Evolutionary conservation across 2,797 vertebrate species (phyloP).

Genomic region (Vireo griseus): DNA sequence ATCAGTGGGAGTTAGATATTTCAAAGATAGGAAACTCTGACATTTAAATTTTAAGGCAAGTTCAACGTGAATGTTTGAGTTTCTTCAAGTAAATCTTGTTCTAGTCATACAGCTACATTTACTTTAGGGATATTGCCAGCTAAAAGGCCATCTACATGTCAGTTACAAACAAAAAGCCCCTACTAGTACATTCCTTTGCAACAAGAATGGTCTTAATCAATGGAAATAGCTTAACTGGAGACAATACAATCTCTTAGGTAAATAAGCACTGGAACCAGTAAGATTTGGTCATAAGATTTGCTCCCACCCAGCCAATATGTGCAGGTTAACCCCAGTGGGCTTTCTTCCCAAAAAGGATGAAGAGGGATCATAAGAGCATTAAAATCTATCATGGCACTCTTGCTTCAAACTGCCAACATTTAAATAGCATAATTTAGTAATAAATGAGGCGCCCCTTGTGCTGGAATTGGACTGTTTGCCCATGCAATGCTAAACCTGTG

Average conservation of each 20-base stretch:
- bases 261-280: background rate
- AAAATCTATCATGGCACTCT: background rate
- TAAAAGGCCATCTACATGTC: background rate
- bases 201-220: background rate
- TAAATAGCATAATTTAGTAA: background rate
- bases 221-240: background rate
- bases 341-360: background rate
- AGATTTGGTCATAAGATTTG: background rate
- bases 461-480: background rate
- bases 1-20: conserved; percentile 4
- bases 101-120: background rate
- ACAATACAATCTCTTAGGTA: background rate
- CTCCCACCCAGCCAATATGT: background rate
- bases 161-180: background rate
- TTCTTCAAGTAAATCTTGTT: background rate
- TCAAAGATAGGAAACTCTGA: background rate
- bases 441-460: background rate
- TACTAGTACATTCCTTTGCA: background rate
- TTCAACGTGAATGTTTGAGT: background rate
- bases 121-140: background rate
- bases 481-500: background rate
- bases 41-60: conserved; percentile 3
- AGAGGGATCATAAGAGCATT: background rate
- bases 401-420: background rate
- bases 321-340: background rate